Base-by-base conservation (phyloP, 2,888 invertebrate species). In the Cloeon dipterum region DNA sequence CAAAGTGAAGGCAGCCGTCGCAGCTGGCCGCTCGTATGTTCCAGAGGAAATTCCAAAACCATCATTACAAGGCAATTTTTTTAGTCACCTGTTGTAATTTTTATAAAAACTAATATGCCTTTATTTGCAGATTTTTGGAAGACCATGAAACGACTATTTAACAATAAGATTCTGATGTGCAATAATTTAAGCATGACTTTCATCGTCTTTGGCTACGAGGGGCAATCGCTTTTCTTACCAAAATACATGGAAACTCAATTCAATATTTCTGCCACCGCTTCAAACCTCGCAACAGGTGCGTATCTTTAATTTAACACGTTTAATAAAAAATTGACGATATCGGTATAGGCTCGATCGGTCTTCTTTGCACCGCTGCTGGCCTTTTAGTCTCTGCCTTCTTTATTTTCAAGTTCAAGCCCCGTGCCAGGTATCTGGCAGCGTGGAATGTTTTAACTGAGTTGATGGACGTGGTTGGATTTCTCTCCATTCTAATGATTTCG, bases 181-280 rank as follows among this genome's bases (percentile, higher is more conserved):
- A 55, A 61, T 43, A 56, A 57, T 3, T 42, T 61, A 5, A 58
- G 59, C 32, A 55, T 56, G 38, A 55, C 59, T 17, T 54, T 56
- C 17, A 59, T 55, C 26, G 46, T 59, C 38, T 50, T 59, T 25
- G 54, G 58, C 3, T 47, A 54, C 20, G 51, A 51, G 23, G 62
- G 62, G 2, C 57, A 59, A 43, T 58, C 57, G 45, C 61, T 59
- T 4, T 66, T 61, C 45, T 53, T 65, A 46, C 63, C 66, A 2
- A 66, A 65, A 44, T 63, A 62, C 45, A 55, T 66, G 39, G 64
- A 66, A 47, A 61, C 61, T 11, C 62, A 65, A 45, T 66, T 60
- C 46, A 50, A 55, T 5, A 53, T 57, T 26, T 54, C 61, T 1
- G 59, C 65, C 2, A 54, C 58, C 2, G 49, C 51, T 35, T 61